Evolutionary conservation across 2,797 vertebrate genomes (phyloP).

Genomic region (Enteromius mattozi): DNA sequence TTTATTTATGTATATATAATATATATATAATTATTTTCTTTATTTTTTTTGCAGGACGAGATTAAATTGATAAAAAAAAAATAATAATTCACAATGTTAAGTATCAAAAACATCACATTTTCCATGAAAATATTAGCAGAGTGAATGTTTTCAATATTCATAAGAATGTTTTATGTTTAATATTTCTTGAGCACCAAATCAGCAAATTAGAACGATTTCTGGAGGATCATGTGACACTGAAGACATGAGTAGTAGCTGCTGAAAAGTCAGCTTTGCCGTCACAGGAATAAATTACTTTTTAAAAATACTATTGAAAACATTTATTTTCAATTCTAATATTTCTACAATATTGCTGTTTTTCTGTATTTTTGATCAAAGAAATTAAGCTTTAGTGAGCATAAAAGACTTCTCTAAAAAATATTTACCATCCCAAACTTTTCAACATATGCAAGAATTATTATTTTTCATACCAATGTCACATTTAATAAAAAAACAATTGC

Average conservation of each 20-base stretch:
- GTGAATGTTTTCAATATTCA: neutral
- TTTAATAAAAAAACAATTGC: neutral
- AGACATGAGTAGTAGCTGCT: neutral
- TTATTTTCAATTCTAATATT: neutral
- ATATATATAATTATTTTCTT: no score
- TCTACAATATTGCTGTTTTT: neutral
- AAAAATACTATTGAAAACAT: neutral
- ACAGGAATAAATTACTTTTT: neutral
- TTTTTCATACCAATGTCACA: neutral
- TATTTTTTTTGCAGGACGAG: no score
- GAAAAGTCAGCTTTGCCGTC: neutral
- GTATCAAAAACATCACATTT: no score
- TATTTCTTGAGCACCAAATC: neutral
- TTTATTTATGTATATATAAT: no score
- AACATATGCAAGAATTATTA: neutral
- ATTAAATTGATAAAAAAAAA: neutral
- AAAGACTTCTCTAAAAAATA: neutral
- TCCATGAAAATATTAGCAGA: neutral
- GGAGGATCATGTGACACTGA: neutral
- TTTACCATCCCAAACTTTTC: neutral
- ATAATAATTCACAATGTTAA: conserved; percentile 7
- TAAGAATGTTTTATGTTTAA: neutral
- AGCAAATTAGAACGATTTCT: neutral
- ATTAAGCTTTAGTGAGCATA: neutral
- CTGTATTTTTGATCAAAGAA: neutral